phyloP scores from a whole-genome alignment of 2,113 vertebrate species.

The Camelus bactrianus region DNA sequence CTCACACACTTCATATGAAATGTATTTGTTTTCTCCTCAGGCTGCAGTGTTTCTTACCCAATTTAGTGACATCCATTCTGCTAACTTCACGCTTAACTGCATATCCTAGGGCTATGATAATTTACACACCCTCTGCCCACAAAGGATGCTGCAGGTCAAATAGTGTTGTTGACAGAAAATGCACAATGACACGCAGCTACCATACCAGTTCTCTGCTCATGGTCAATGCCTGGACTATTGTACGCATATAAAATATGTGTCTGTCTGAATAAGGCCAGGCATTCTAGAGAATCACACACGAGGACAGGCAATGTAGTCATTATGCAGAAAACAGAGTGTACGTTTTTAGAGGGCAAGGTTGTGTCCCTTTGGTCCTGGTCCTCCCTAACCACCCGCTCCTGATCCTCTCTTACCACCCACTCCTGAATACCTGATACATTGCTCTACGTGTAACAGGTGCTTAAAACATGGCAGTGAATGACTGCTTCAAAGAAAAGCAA shows the following conservation, averaged over 20 bases:
- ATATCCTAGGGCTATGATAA: background rate
- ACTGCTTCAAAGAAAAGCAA: background rate
- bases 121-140: slow-evolving; percentile 32
- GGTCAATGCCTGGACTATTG: background rate
- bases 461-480: background rate
- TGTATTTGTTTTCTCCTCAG: slow-evolving; percentile 61
- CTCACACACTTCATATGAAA: slow-evolving; percentile 61
- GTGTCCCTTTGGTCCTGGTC: background rate
- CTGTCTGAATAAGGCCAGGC: background rate
- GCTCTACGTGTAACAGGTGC: background rate
- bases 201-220: background rate
- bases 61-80: slow-evolving; percentile 47
- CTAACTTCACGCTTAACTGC: slow-evolving; percentile 50
- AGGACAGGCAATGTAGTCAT: background rate
- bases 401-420: background rate
- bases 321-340: background rate
- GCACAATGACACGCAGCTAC: background rate
- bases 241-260: background rate
- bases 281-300: background rate
- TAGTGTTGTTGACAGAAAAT: background rate
- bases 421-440: background rate
- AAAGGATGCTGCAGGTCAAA: slow-evolving; percentile 42
- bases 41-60: slow-evolving; percentile 13
- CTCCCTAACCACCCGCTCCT: background rate
- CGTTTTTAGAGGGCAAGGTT: background rate